Evolutionary conservation across 1,140 invertebrate genomes (phyloP).

Genomic region (Magallana angulata): DNA sequence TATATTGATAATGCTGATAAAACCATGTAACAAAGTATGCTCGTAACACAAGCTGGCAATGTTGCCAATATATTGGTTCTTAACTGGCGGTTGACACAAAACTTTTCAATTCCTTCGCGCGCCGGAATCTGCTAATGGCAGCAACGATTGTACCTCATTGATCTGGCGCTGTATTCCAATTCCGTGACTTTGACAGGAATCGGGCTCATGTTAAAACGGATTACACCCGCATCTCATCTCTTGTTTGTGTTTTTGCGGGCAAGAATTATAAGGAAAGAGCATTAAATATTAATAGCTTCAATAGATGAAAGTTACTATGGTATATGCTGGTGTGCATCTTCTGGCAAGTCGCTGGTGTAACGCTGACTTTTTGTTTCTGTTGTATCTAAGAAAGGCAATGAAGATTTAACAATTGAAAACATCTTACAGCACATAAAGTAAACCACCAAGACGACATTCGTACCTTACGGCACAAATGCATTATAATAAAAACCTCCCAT

Average conservation of each 20-base stretch:
- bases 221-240: neutral
- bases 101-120: conserved; percentile 16
- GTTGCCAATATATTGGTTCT: neutral
- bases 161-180: neutral
- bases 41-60: neutral
- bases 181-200: neutral
- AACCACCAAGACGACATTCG: too few species aligned
- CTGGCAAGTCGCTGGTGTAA: too few species aligned
- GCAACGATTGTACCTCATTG: neutral
- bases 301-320: too few species aligned
- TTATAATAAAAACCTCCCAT: too few species aligned
- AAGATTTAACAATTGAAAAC: too few species aligned
- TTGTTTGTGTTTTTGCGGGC: neutral
- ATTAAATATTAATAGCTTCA: conserved; percentile 1
- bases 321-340: too few species aligned
- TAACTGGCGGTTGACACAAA: neutral
- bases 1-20: too few species aligned
- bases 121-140: conserved; percentile 16
- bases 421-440: too few species aligned
- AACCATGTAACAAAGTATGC: neutral
- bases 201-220: neutral
- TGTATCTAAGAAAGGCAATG: too few species aligned
- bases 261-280: neutral
- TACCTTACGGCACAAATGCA: too few species aligned
- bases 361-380: too few species aligned